Percentiles rank a stretch among this genome's conserved stretches.
Evolutionary conservation across 2,888 invertebrate species (phyloP).

Genomic region (Chesias legatella): DNA sequence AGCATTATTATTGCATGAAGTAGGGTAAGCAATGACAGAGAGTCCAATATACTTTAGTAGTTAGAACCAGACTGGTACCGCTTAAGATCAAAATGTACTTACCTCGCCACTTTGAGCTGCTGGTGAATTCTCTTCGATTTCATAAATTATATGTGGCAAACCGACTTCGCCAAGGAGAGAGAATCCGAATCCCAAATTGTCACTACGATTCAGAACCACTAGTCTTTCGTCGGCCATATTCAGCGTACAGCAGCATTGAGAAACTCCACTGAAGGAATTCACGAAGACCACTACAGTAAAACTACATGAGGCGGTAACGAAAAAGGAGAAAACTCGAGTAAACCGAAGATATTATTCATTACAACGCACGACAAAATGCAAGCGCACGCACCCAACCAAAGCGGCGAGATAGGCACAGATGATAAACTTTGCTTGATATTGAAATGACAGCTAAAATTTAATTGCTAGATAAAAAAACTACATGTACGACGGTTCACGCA

Average conservation of each 20-base stretch:
- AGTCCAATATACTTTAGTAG: slow-evolving; percentile 16
- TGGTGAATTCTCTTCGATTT: slow-evolving; percentile 95
- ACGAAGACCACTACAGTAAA: slow-evolving; percentile 54
- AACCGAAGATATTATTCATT: slow-evolving; percentile 63
- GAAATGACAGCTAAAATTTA: too few relatives aligned
- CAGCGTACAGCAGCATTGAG: slow-evolving; percentile 77
- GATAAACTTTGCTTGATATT: slow-evolving; percentile 34
- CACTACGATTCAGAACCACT: slow-evolving; percentile 92
- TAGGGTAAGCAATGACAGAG: too few relatives aligned
- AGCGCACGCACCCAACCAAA: slow-evolving; percentile 69
- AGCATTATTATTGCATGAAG: too few relatives aligned
- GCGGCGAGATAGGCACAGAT: slow-evolving; percentile 54
- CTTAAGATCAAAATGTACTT: slow-evolving; percentile 48
- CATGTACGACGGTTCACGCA: too few relatives aligned
- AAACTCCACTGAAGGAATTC: slow-evolving; percentile 60
- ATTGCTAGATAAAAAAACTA: too few relatives aligned
- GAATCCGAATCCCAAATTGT: slow-evolving; percentile 94
- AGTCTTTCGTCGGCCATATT: slow-evolving; percentile 94
- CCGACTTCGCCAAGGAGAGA: slow-evolving; percentile 94
- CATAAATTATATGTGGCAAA: slow-evolving; percentile 95
- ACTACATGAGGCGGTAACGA: slow-evolving; percentile 46
- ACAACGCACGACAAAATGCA: slow-evolving; percentile 62
- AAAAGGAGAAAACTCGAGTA: slow-evolving; percentile 45
- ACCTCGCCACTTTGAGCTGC: slow-evolving; percentile 95
- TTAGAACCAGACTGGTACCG: slow-evolving; percentile 22